Evolutionary conservation across 2,888 invertebrate species (phyloP).

Genomic region (Apodemia mormo): DNA sequence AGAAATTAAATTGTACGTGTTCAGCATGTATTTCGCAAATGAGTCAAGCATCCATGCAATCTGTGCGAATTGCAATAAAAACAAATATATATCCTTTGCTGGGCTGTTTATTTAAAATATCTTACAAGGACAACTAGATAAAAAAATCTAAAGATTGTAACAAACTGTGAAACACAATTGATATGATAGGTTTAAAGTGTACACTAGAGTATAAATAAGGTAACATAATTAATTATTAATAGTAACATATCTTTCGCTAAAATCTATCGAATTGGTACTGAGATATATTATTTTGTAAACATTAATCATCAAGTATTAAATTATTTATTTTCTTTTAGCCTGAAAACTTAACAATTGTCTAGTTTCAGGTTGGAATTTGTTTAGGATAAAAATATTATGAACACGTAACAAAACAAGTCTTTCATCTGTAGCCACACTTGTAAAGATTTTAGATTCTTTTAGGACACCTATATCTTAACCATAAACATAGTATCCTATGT

Average conservation of each 20-base stretch:
- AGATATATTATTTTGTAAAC: neutral
- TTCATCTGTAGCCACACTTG: neutral
- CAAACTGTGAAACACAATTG: conserved; percentile 75
- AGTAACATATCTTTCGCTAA: conserved; percentile 23
- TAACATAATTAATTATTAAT: conserved; percentile 37
- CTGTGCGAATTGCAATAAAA: neutral
- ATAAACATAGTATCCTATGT: neutral
- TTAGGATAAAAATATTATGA: neutral
- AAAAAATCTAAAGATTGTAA: conserved; percentile 59
- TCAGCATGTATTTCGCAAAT: conserved; percentile 1
- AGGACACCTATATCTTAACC: neutral
- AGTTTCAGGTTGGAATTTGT: neutral
- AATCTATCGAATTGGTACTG: neutral
- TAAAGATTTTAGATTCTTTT: neutral
- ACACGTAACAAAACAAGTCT: neutral
- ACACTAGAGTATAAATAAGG: conserved; percentile 64
- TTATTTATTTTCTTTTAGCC: neutral
- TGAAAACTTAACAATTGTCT: neutral
- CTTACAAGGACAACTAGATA: conserved; percentile 70
- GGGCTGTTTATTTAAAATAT: conserved; percentile 73
- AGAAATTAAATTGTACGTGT: no score
- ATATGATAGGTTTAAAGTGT: conserved; percentile 45
- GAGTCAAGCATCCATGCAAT: no score
- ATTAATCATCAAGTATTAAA: neutral
- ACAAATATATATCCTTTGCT: conserved; percentile 45